These are phyloP conservation scores for Cistogaster globosa DNA, from an alignment of 2,888 invertebrate genomes.

Conservation along the genomic window DNA sequence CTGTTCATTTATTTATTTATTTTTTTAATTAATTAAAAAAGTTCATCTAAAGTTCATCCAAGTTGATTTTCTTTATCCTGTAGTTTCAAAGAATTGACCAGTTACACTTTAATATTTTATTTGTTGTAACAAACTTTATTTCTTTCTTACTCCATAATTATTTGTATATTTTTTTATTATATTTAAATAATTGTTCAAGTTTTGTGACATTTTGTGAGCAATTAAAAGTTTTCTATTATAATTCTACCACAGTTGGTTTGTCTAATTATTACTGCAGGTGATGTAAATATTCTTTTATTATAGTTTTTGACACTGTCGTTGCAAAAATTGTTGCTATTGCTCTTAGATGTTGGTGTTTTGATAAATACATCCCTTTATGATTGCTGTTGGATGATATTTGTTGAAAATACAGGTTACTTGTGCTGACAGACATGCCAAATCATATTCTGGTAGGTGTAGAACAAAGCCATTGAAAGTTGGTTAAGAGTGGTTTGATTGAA, in stretches of 20 bases:
- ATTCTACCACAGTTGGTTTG: constrained; percentile 51
- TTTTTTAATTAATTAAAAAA: too few species aligned
- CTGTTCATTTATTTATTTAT: too few species aligned
- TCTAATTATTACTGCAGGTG: constrained; percentile 71
- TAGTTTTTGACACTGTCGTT: constrained; percentile 31
- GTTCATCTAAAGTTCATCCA: too few species aligned
- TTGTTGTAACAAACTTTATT: not conserved
- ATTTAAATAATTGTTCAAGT: constrained; percentile 38
- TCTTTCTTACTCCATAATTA: not conserved
- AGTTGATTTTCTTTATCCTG: not conserved
- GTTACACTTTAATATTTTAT: not conserved
- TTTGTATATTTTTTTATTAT: constrained; percentile 26
- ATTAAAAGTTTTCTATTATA: constrained; percentile 66
- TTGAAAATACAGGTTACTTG: constrained; percentile 52
- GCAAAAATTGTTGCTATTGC: constrained; percentile 17
- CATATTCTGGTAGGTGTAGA: constrained; percentile 33
- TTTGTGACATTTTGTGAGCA: constrained; percentile 62
- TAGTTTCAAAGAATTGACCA: not conserved
- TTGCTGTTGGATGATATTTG: constrained; percentile 25
- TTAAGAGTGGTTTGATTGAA: constrained; percentile 23
- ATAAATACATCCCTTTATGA: constrained; percentile 9
- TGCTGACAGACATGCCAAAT: constrained; percentile 30
- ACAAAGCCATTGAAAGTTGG: constrained; percentile 34
- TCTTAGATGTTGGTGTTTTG: constrained; percentile 20
- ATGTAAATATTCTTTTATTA: constrained; percentile 59